Evolutionary conservation across 2,113 vertebrate species (phyloP).

Genomic region (Salvelinus namaycush): DNA sequence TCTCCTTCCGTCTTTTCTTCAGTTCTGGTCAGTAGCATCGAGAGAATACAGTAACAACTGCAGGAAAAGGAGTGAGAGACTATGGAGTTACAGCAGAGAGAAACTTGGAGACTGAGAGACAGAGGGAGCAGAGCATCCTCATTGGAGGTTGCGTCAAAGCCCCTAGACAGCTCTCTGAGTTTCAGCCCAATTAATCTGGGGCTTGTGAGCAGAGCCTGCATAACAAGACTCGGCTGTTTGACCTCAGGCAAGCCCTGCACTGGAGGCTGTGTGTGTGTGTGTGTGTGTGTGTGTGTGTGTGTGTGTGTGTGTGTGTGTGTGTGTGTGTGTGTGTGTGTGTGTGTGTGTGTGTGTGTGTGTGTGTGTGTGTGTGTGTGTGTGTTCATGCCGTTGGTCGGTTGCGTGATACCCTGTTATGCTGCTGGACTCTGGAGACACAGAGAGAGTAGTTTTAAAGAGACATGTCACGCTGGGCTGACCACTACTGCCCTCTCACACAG

Average conservation of each 20-base stretch:
- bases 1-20: slow-evolving; percentile 33
- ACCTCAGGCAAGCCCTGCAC: slow-evolving; percentile 46
- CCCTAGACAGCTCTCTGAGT: slow-evolving; percentile 59
- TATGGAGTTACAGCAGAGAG: neutral
- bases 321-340: neutral
- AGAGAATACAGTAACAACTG: neutral
- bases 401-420: slow-evolving; percentile 31
- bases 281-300: neutral
- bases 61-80: neutral
- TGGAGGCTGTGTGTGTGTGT: neutral
- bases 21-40: slow-evolving; percentile 5
- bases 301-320: neutral
- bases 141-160: slow-evolving; percentile 61
- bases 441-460: slow-evolving; percentile 16
- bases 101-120: neutral
- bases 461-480: neutral
- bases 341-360: neutral
- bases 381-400: slow-evolving; percentile 39
- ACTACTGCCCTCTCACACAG: slow-evolving; percentile 7
- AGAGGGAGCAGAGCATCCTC: slow-evolving; percentile 12
- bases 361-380: neutral
- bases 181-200: slow-evolving; percentile 69
- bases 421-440: slow-evolving; percentile 20
- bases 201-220: slow-evolving; percentile 56
- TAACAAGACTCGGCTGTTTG: slow-evolving; percentile 58